Conservation (phyloP, 2,113 vertebrate genomes). For the Perccottus glenii region DNA sequence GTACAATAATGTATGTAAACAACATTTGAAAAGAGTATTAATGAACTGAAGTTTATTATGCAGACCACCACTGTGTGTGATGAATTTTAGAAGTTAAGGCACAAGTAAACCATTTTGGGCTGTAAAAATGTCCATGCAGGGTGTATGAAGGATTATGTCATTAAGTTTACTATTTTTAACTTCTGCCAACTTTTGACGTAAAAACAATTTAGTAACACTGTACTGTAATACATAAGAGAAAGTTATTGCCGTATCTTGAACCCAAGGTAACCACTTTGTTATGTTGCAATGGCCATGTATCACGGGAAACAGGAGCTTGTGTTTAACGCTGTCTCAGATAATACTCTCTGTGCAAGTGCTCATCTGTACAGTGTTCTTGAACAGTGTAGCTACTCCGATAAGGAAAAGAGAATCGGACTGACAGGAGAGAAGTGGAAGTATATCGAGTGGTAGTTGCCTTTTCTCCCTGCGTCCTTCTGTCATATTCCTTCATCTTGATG, state of each 20-base stretch:
- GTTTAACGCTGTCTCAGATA: constrained; percentile 5
- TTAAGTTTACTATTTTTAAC: no score
- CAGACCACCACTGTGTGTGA: no score
- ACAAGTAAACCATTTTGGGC: no score
- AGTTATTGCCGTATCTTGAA: neutral
- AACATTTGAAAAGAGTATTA: no score
- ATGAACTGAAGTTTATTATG: no score
- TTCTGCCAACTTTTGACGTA: no score
- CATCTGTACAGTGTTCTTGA: neutral
- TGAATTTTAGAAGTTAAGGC: no score
- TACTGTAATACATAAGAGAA: neutral
- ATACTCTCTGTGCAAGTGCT: neutral
- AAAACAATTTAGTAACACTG: no score
- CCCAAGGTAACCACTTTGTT: neutral
- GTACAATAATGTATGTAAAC: no score
- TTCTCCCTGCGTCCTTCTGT: constrained; percentile 22
- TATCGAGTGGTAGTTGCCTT: constrained; percentile 44
- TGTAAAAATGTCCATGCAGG: no score
- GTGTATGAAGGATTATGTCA: no score
- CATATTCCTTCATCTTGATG: constrained; percentile 27
- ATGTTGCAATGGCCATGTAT: neutral
- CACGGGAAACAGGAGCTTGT: neutral
- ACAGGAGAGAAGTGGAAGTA: constrained; percentile 41
- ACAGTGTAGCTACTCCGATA: constrained; percentile 16
- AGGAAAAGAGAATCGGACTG: constrained; percentile 4